A percentile compares a stretch with the other conserved stretches of the same genome.
These are phyloP conservation scores for Labroides dimidiatus DNA, from an alignment of 2,797 vertebrate genomes.

Conservation along the genomic window DNA sequence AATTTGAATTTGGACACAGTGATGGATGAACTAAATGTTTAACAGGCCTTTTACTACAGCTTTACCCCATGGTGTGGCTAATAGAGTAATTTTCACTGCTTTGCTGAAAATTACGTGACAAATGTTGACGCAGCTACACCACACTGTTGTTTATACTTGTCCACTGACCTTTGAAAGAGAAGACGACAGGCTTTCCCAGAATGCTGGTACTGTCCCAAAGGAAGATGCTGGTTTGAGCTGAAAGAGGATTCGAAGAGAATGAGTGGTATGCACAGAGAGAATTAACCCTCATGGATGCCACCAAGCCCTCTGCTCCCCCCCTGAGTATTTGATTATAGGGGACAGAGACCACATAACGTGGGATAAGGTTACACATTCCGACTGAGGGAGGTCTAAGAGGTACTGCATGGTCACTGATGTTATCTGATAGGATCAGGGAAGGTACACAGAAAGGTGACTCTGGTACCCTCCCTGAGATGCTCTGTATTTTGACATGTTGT, in stretches of 20 bases:
- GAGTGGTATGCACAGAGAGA: constrained; percentile 56
- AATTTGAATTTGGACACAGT: neutral
- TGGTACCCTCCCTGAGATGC: constrained; percentile 41
- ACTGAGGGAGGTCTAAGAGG: constrained; percentile 22
- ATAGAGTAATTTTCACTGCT: neutral
- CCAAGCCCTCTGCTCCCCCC: constrained; percentile 31
- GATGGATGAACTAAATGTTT: neutral
- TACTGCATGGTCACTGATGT: constrained; percentile 27
- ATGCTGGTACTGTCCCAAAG: constrained; percentile 18
- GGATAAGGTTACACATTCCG: constrained; percentile 63
- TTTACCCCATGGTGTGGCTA: neutral
- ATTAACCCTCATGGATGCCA: constrained; percentile 53
- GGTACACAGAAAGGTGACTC: constrained; percentile 41
- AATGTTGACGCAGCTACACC: neutral
- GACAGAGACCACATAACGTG: constrained; percentile 54
- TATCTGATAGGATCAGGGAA: constrained; percentile 33
- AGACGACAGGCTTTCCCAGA: constrained; percentile 7
- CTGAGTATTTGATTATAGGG: constrained; percentile 64
- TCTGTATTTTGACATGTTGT: constrained; percentile 68
- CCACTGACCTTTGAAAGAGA: constrained; percentile 4
- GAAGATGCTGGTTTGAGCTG: constrained; percentile 38
- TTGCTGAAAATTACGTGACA: neutral
- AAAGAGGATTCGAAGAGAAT: constrained; percentile 69
- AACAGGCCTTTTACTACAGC: neutral
- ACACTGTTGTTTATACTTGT: constrained; percentile 2